Evolutionary conservation across 2,113 vertebrate genomes (phyloP), one percentile per base, ranked within the genome.

Genomic region (Nycticryphes semicollaris): DNA sequence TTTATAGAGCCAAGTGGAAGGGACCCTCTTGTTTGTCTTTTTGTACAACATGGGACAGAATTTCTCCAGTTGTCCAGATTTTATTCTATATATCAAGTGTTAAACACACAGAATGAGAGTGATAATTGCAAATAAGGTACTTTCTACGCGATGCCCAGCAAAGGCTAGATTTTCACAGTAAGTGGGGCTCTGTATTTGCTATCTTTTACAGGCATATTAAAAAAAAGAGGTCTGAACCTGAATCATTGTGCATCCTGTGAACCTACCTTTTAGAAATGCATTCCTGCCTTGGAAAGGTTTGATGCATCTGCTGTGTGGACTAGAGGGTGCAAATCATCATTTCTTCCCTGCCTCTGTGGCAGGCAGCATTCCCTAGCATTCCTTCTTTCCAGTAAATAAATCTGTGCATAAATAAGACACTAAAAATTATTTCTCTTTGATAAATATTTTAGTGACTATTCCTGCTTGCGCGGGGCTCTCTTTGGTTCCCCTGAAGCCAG

Each of bases 401-500:
- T 87, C 28, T 5, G 4, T 84, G 69, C 77, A 89, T 94, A 94
- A 95, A 91, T 87, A 95, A 95, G 51, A 72, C 21, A 57, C 81
- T 94, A 94, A 96, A 93, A 94, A 85, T 89, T 2, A 41, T 95
- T 93, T 73, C 57, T 45, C 31, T 96, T 85, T 96, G 66, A 96
- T 96, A 93, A 96, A 93, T 95, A 93, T 95, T 96, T 96, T 78
- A 96, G 87, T 76, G 48, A 94, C 18, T 96, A 83, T 94, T 96
- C 23, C 84, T 93, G 50, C 74, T 93, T 90, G 62, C 63, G 45
- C 45, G 54, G 30, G 84, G 62, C 84, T 96, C 84, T 87, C 54
- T 93, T 75, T 9, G 6, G 84, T 80, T 95, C n/a, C 94, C 91
- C 95, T 80, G 96, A 93, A 96, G 94, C 87, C 89, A 96, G 63